Evolutionary conservation across 2,113 vertebrate genomes (phyloP).

Genomic region (Calonectris borealis): DNA sequence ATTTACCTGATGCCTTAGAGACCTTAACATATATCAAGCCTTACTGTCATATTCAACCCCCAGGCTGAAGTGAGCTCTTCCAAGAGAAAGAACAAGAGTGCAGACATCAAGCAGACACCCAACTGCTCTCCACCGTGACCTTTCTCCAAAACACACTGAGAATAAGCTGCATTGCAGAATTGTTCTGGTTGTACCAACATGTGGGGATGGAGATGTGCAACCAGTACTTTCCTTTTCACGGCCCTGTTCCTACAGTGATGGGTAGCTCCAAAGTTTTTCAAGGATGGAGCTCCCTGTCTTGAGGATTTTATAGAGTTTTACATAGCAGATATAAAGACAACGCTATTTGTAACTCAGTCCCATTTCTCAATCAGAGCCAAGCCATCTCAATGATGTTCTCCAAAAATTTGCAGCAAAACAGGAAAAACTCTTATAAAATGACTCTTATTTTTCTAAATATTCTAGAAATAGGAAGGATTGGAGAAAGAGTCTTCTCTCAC

Average conservation of each 20-base stretch:
- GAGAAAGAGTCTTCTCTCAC: background rate
- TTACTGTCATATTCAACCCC: too few species aligned
- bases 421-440: background rate
- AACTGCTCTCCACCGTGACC: rapidly evolving
- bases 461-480: background rate
- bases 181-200: rapidly evolving
- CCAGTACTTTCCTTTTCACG: too few species aligned
- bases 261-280: background rate
- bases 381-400: too few species aligned
- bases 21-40: background rate
- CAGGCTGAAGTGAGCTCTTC: background rate
- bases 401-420: rapidly evolving
- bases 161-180: rapidly evolving
- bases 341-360: too few species aligned
- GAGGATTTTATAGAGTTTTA: background rate
- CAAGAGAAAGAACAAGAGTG: background rate
- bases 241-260: background rate
- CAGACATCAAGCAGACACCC: background rate
- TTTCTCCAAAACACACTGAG: background rate
- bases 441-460: background rate
- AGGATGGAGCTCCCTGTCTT: background rate
- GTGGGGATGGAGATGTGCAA: background rate
- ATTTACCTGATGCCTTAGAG: background rate
- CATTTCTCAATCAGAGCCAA: background rate
- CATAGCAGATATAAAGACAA: background rate